A percentile compares a stretch with the other conserved stretches of the same genome.
phyloP scores from a whole-genome alignment of 2,113 vertebrate species.

The Lagopus leucura region DNA sequence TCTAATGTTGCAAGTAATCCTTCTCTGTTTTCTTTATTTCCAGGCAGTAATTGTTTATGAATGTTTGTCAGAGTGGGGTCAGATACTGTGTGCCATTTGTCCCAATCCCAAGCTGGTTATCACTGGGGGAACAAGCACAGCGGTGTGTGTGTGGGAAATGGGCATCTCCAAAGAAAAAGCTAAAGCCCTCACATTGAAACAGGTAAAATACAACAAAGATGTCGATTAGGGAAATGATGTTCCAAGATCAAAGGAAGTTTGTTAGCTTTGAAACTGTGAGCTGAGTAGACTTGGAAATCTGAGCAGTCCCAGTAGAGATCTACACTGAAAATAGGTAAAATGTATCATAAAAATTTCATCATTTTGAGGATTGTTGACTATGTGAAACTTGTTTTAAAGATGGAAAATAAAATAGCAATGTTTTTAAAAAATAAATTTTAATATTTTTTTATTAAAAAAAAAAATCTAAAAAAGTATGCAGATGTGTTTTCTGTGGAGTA shows the following conservation, averaged over 20 bases:
- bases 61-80: slow-evolving; percentile 96
- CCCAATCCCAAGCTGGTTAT: slow-evolving; percentile 94
- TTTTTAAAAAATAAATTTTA: too few relatives aligned
- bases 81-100: slow-evolving; percentile 94
- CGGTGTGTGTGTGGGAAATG: slow-evolving; percentile 97
- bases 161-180: slow-evolving; percentile 93
- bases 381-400: neutral
- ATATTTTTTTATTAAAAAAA: too few relatives aligned
- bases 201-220: slow-evolving; percentile 78
- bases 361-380: neutral
- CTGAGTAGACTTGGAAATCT: neutral
- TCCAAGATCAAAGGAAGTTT: neutral
- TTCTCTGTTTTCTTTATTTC: slow-evolving; percentile 15
- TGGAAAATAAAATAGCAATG: neutral
- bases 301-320: neutral
- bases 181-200: slow-evolving; percentile 91
- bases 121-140: slow-evolving; percentile 93
- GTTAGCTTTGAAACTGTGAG: neutral
- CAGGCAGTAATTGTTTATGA: slow-evolving; percentile 96
- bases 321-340: neutral
- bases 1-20: neutral
- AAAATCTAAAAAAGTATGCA: neutral
- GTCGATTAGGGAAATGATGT: neutral
- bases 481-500: neutral
- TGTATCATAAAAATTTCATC: neutral